These are phyloP conservation scores for Ibycter americanus DNA, from an alignment of 2,797 vertebrate genomes.

Conservation along the genomic window DNA sequence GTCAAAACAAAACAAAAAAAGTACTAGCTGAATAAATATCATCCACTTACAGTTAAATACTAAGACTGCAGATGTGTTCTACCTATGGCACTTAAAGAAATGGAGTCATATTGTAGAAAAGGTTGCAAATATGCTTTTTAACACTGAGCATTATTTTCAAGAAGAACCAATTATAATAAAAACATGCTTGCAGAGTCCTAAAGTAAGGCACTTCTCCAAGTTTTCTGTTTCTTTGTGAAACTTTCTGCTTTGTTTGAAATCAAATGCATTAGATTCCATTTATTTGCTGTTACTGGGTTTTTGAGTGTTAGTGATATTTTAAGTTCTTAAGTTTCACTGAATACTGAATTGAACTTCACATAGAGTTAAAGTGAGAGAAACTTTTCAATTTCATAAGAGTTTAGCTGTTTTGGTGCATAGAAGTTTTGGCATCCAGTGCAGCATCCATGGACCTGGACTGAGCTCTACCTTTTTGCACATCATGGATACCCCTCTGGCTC, in stretches of 20 bases:
- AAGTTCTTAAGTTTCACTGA: not conserved
- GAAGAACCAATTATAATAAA: not conserved
- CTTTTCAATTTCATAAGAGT: not conserved
- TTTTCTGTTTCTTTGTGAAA: not conserved
- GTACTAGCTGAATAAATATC: slow-evolving; percentile 30
- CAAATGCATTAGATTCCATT: not conserved
- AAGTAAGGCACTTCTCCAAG: not conserved
- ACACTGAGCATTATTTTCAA: not conserved
- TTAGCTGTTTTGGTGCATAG: not conserved
- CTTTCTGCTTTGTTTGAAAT: not conserved
- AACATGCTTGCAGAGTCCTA: not conserved
- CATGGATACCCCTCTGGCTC: not conserved
- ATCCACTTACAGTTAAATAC: slow-evolving; percentile 25
- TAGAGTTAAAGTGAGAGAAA: not conserved
- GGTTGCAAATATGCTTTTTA: not conserved
- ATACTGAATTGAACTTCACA: not conserved
- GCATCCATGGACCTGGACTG: not conserved
- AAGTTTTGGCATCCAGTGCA: not conserved
- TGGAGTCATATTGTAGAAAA: not conserved
- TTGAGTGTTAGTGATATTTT: not conserved
- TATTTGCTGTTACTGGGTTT: not conserved
- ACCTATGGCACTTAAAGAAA: not conserved
- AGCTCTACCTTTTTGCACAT: not conserved
- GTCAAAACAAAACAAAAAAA: slow-evolving; percentile 48
- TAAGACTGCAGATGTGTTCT: not conserved